Base-by-base conservation (phyloP, 2,888 invertebrate genomes). In the Physocephala rufipes region DNA sequence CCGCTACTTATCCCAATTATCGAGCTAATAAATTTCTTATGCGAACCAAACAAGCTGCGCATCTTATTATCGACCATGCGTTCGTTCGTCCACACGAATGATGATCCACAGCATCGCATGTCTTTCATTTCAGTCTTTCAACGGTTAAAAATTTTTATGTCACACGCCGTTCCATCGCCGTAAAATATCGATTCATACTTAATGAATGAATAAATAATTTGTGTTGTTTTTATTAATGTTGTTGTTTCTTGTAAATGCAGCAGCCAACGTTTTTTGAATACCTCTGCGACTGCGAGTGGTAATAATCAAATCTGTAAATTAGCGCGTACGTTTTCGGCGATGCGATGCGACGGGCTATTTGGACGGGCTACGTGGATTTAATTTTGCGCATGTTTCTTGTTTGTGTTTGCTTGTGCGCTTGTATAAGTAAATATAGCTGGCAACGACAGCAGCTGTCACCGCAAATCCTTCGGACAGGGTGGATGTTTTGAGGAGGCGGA, bases 1-100 rank as follows among this genome's bases (percentile, higher is more conserved):
- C 82, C 83, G 82, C 81, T 82, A 82, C 78, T 74, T 82, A 82
- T 76, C 83, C 82, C 77, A 82, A 81, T 82, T 81, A 81, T 78
- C 69, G 49, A 71, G 66, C 43, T 66, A 71, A 65, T 68, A 67
- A 62, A 63, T 62, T 66, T 30, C 49, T 36, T 45, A 49, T 26
- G 59, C 62, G 71, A 21, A 70, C 26, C 67, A 72, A 70, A 66
- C 62, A 21, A 67, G 59, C 66, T 63, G 55, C 68, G 71, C 65
- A 67, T 73, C 73, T 73, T 58, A 67, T 59, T 62, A 70, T 36
- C 28, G 4, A 43, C n/a, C 51, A 49, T 36, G n/a, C n/a, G n/a
- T n/a, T n/a, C n/a, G n/a, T n/a, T n/a, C 2, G 28, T 49, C 15
- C 64, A 36, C 58, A 15, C n/a, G n/a, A n/a, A n/a, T n/a, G 45